A percentile compares a stretch with the other conserved stretches of the same genome.
These are phyloP conservation scores for Pristionchus maxplancki DNA, from an alignment of 2,888 invertebrate genomes.

Conservation along the genomic window DNA sequence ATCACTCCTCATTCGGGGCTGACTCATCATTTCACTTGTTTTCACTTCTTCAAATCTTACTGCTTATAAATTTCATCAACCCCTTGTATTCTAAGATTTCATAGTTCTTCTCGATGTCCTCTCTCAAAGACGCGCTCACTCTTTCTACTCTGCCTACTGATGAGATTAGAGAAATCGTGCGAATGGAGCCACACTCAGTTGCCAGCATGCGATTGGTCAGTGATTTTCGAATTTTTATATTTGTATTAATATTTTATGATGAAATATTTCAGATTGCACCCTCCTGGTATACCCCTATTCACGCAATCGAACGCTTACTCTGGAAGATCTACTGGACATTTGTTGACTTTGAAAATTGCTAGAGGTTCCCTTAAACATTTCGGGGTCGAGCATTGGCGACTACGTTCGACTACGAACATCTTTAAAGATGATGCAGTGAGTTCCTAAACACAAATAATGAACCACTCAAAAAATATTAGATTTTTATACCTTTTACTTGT, in stretches of 20 bases:
- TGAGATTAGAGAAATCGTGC: not conserved
- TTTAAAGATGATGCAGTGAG: not conserved
- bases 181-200: not conserved
- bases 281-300: not conserved
- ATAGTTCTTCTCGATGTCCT: conserved; percentile 41
- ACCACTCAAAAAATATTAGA: too few relatives aligned
- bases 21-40: too few relatives aligned
- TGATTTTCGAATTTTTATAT: too few relatives aligned
- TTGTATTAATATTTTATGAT: too few relatives aligned
- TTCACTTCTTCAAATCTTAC: too few relatives aligned
- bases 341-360: not conserved
- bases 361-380: not conserved
- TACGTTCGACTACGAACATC: not conserved
- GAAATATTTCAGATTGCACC: not conserved
- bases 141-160: not conserved
- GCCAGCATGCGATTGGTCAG: not conserved
- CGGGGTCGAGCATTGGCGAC: not conserved
- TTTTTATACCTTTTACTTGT: too few relatives aligned
- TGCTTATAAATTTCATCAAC: too few relatives aligned
- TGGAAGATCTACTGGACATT: not conserved
- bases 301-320: not conserved
- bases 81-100: too few relatives aligned
- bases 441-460: too few relatives aligned
- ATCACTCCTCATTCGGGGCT: too few relatives aligned
- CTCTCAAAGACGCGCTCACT: not conserved